These are phyloP conservation scores for Ceratothoa steindachneri DNA, from an alignment of 2,888 invertebrate genomes.

Conservation along the genomic window DNA sequence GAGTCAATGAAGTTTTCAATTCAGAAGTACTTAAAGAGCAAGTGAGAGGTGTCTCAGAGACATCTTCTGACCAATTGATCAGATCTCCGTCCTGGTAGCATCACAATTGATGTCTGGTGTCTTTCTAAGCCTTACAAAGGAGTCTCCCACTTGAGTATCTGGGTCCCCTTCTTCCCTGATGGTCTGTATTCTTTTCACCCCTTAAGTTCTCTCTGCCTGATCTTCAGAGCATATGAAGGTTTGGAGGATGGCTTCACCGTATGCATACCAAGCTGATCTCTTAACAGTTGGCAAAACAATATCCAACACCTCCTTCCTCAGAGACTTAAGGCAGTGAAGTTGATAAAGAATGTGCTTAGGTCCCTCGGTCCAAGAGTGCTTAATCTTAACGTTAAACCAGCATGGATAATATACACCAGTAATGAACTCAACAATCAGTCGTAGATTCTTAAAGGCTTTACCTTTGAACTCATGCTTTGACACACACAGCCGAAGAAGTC, in stretches of 20 bases:
- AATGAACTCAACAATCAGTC: constrained; percentile 16
- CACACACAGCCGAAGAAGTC: constrained; percentile 11
- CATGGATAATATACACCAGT: constrained; percentile 21
- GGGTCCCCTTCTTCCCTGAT: constrained; percentile 14
- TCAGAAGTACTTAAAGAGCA: constrained; percentile 15
- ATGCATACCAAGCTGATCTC: constrained; percentile 23
- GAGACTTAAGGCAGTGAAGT: background rate
- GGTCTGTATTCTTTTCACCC: constrained; percentile 9
- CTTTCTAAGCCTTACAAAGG: background rate
- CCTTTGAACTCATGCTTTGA: constrained; percentile 19
- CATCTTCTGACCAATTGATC: background rate
- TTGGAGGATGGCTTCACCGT: constrained; percentile 14
- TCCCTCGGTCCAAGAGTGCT: background rate
- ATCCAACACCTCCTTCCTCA: constrained; percentile 21
- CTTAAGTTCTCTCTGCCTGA: constrained; percentile 12
- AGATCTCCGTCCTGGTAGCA: constrained; percentile 12
- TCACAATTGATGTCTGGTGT: constrained; percentile 22
- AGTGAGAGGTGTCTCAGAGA: constrained; percentile 22
- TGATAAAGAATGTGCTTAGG: background rate
- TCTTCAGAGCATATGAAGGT: constrained; percentile 16
- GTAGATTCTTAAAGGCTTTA: constrained; percentile 15
- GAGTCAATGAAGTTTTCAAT: background rate
- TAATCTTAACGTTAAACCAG: constrained; percentile 1
- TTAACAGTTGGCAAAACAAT: constrained; percentile 22
- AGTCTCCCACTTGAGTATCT: constrained; percentile 6